These are phyloP conservation scores for Sinopyrophorus schimmeli DNA, from an alignment of 2,888 invertebrate species.

Conservation along the genomic window DNA sequence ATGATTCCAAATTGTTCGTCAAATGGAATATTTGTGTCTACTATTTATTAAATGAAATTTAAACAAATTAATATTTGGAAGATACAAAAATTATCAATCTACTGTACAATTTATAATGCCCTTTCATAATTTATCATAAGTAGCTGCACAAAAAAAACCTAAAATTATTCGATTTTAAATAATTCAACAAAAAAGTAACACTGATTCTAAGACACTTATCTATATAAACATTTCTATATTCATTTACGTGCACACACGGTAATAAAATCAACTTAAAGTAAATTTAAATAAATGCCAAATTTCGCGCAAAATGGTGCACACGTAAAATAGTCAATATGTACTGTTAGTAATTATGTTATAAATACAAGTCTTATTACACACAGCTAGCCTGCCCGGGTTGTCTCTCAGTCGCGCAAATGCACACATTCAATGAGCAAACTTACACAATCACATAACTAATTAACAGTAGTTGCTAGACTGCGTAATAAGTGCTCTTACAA, in stretches of 20 bases:
- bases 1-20: too few species aligned
- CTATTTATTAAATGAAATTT: background rate
- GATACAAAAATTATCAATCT: conserved; percentile 1
- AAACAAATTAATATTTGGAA: conserved; percentile 1
- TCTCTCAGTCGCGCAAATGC: conserved; percentile 55
- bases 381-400: conserved; percentile 59
- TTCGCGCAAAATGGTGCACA: conserved; percentile 9
- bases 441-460: conserved; percentile 20
- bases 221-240: conserved; percentile 13
- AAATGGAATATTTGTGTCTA: too few species aligned
- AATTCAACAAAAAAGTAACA: conserved; percentile 19
- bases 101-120: conserved; percentile 11
- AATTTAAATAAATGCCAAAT: conserved; percentile 2
- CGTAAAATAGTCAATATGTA: conserved; percentile 14
- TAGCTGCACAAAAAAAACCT: conserved; percentile 10
- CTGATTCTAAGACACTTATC: conserved; percentile 26
- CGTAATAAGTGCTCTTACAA: conserved; percentile 33
- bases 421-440: conserved; percentile 46
- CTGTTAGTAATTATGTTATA: conserved; percentile 22
- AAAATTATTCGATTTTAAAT: conserved; percentile 9
- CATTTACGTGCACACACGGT: conserved; percentile 5
- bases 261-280: conserved; percentile 16
- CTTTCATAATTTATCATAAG: conserved; percentile 8
- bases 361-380: conserved; percentile 42
- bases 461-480: conserved; percentile 16